These are phyloP conservation scores for Sebastolobus altivelis DNA, from an alignment of 2,797 vertebrate genomes.

Conservation along the genomic window DNA sequence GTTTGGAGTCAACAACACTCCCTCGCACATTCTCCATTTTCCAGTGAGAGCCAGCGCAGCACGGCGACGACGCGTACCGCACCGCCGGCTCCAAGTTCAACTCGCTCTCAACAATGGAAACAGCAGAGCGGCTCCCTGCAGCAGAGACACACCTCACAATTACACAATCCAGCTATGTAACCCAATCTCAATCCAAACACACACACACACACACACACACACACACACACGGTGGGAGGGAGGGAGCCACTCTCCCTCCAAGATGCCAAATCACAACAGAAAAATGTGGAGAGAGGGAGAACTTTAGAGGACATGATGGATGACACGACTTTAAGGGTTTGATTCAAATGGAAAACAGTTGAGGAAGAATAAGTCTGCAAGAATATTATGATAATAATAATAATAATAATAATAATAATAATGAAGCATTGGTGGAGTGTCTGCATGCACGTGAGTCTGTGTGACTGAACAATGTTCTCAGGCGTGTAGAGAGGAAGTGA, in stretches of 20 bases:
- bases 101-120: slow-evolving; percentile 62
- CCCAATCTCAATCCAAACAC: slow-evolving; percentile 78
- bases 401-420: too few species aligned
- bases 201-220: slow-evolving; percentile 55
- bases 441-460: background rate
- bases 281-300: slow-evolving; percentile 35
- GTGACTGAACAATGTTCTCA: background rate
- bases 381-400: too few species aligned
- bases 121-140: slow-evolving; percentile 55
- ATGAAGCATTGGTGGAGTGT: background rate
- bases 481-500: background rate
- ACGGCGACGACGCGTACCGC: slow-evolving; percentile 14
- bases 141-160: slow-evolving; percentile 78
- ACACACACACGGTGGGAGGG: slow-evolving; percentile 61
- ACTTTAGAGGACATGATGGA: slow-evolving; percentile 19
- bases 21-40: slow-evolving; percentile 10
- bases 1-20: slow-evolving; percentile 45
- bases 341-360: background rate
- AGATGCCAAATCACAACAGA: slow-evolving; percentile 49
- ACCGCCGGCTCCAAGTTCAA: too few species aligned
- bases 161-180: slow-evolving; percentile 81
- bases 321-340: slow-evolving; percentile 5
- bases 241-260: slow-evolving; percentile 43
- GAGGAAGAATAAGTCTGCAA: background rate
- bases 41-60: background rate